These are phyloP conservation scores for Chelmon rostratus DNA, from an alignment of 2,797 vertebrate species.

Conservation along the genomic window DNA sequence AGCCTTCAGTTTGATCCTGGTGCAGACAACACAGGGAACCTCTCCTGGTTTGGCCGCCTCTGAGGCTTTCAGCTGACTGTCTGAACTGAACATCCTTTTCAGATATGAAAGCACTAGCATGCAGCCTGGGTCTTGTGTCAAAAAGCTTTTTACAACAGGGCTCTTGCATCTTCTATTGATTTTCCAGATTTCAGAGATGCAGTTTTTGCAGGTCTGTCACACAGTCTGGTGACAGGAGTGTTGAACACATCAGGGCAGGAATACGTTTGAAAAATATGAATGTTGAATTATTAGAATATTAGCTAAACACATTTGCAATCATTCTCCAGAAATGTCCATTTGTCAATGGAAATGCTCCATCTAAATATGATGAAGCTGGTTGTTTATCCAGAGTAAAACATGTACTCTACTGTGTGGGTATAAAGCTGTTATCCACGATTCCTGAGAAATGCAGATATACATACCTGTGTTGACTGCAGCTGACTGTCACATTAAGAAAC, in stretches of 20 bases:
- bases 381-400: not conserved
- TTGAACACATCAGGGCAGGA: conserved; percentile 30
- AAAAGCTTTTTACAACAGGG: conserved; percentile 26
- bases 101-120: conserved; percentile 12
- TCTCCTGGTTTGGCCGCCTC: not conserved
- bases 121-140: not conserved
- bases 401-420: not conserved
- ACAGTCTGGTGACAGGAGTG: conserved; percentile 10
- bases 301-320: not conserved
- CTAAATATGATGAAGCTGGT: not conserved
- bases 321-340: not conserved
- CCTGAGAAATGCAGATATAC: not conserved
- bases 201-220: conserved; percentile 29
- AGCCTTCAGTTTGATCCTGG: conserved; percentile 26
- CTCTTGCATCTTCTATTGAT: conserved; percentile 5
- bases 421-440: not conserved
- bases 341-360: not conserved
- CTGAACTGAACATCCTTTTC: conserved; percentile 17
- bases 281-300: not conserved
- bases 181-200: conserved; percentile 30
- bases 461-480: not conserved
- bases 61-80: not conserved
- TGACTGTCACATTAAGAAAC: not conserved
- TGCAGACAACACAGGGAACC: conserved; percentile 21
- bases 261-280: not conserved